A percentile compares a stretch with the other conserved stretches of the same genome.
These are phyloP conservation scores for Cranoglanis bouderius DNA, from an alignment of 2,113 vertebrate genomes.

Conservation along the genomic window DNA sequence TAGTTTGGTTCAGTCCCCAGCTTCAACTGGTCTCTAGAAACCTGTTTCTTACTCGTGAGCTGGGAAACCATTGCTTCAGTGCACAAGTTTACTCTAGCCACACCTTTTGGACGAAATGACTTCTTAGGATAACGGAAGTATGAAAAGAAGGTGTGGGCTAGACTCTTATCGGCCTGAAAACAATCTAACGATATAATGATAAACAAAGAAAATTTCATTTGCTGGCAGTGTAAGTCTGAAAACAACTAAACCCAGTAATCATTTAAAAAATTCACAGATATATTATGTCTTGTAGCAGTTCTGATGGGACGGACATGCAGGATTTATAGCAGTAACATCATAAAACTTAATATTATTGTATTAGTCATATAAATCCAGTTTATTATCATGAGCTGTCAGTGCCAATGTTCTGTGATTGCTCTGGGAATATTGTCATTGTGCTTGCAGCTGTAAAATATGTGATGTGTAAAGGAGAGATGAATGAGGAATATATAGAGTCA, in stretches of 20 bases:
- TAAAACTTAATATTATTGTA: background rate
- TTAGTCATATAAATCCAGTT: background rate
- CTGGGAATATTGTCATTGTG: background rate
- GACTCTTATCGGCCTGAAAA: conserved; percentile 12
- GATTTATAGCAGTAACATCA: background rate
- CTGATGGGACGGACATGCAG: background rate
- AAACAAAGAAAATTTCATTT: background rate
- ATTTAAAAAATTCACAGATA: background rate
- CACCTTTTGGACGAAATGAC: conserved; percentile 14
- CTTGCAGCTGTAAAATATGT: background rate
- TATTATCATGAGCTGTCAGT: background rate
- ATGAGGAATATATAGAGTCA: background rate
- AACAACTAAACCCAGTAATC: background rate
- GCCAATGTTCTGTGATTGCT: background rate
- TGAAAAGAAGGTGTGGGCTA: background rate
- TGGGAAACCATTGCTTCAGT: background rate
- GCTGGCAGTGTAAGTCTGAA: background rate
- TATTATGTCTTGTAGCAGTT: background rate
- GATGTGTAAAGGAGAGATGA: background rate
- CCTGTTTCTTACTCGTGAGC: background rate
- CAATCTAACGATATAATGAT: background rate
- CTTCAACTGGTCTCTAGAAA: background rate
- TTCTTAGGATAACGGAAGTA: conserved; percentile 1
- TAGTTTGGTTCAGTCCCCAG: background rate
- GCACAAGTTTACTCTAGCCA: conserved; percentile 7